Conservation (phyloP, 2,888 invertebrate species). For the Myathropa florea region DNA sequence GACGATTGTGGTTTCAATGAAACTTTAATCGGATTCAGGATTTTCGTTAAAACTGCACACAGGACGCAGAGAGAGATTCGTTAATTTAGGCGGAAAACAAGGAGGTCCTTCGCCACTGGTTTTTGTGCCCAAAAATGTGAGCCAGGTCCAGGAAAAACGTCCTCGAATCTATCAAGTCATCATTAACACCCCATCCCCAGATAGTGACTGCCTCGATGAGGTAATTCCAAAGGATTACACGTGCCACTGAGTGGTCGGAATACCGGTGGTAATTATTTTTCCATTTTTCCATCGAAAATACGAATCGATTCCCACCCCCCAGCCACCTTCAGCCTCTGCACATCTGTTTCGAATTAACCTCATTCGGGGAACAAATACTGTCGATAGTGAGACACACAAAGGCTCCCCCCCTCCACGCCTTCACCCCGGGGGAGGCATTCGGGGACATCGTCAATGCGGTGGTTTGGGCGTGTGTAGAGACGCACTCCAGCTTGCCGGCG, state of each 20-base stretch:
- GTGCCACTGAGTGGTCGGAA: constrained; percentile 50
- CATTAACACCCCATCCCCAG: not conserved
- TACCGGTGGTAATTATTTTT: constrained; percentile 60
- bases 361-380: constrained; percentile 35
- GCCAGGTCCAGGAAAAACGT: too few relatives aligned
- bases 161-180: not conserved
- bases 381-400: constrained; percentile 10
- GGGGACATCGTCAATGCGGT: not conserved
- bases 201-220: not conserved
- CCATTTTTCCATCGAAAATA: constrained; percentile 59
- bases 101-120: too few relatives aligned
- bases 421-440: not conserved
- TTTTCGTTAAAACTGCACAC: too few relatives aligned
- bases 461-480: not conserved
- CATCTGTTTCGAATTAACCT: constrained; percentile 68
- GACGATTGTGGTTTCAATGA: too few relatives aligned
- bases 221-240: constrained; percentile 31
- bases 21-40: too few relatives aligned
- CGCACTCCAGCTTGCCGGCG: constrained; percentile 35
- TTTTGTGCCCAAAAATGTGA: too few relatives aligned
- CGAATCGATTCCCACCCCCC: constrained; percentile 43
- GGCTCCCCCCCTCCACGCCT: too few relatives aligned
- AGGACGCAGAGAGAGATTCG: too few relatives aligned
- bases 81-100: too few relatives aligned
- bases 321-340: constrained; percentile 25